These are phyloP conservation scores for Lophotriccus pileatus DNA, from an alignment of 2,797 vertebrate genomes.

Conservation along the genomic window DNA sequence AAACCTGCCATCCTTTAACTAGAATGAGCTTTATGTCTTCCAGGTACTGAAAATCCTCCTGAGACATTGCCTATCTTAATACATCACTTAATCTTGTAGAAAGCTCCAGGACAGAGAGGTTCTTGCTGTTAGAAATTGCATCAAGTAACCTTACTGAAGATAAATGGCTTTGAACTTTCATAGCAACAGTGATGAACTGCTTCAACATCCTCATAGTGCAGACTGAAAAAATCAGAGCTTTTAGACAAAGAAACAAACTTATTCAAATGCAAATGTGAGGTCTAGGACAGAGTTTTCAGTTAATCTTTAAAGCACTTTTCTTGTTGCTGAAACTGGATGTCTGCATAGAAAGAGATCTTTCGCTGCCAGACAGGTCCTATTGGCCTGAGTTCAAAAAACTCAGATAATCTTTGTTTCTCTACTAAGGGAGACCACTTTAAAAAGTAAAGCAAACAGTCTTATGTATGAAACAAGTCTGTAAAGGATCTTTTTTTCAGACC, in stretches of 20 bases:
- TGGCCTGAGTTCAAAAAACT: background rate
- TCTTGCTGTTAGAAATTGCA: conserved; percentile 40
- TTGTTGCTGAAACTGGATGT: background rate
- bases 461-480: background rate
- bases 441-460: background rate
- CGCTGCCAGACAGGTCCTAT: background rate
- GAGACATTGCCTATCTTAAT: conserved; percentile 27
- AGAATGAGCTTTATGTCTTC: background rate
- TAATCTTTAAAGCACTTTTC: background rate
- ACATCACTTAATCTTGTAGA: conserved; percentile 57
- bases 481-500: background rate
- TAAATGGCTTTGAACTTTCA: conserved; percentile 61
- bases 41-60: background rate
- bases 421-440: background rate
- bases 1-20: background rate
- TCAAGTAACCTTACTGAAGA: conserved; percentile 51
- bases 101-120: conserved; percentile 21
- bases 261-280: background rate
- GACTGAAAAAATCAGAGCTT: conserved; percentile 25
- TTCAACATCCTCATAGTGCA: background rate
- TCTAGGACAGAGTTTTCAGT: background rate
- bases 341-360: background rate
- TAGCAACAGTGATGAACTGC: conserved; percentile 52
- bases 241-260: conserved; percentile 38
- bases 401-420: background rate